A percentile compares a stretch with the other conserved stretches of the same genome.
Evolutionary conservation across 2,888 invertebrate species (phyloP).

Genomic region (Philereme vetulata): DNA sequence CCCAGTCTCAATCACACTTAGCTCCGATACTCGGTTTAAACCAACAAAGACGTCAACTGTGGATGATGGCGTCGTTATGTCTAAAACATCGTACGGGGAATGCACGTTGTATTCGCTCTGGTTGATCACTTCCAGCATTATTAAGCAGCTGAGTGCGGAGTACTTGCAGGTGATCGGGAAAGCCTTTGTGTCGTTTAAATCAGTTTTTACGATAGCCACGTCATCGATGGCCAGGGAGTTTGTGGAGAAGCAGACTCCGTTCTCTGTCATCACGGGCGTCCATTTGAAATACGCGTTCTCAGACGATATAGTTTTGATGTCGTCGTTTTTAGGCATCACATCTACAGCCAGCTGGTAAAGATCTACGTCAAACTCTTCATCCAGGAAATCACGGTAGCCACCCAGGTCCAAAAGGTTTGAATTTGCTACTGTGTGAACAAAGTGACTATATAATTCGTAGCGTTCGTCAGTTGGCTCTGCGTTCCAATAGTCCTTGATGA

Average conservation of each 20-base stretch:
- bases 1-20: conserved; percentile 74
- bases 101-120: conserved; percentile 64
- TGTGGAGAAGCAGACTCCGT: conserved; percentile 86
- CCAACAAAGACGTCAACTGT: conserved; percentile 55
- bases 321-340: conserved; percentile 70
- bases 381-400: conserved; percentile 61
- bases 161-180: conserved; percentile 64
- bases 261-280: conserved; percentile 85
- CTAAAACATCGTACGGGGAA: conserved; percentile 83
- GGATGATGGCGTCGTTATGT: conserved; percentile 61
- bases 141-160: conserved; percentile 58
- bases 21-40: conserved; percentile 64
- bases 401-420: conserved; percentile 65
- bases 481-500: conserved; percentile 62
- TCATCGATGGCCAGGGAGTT: conserved; percentile 84
- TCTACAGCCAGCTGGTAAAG: conserved; percentile 68
- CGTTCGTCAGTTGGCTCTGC: conserved; percentile 48
- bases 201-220: conserved; percentile 58
- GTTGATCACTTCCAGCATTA: conserved; percentile 54
- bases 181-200: conserved; percentile 46
- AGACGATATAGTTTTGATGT: conserved; percentile 75
- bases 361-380: conserved; percentile 58
- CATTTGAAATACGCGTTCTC: conserved; percentile 61
- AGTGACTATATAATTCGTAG: conserved; percentile 65
- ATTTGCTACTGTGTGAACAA: conserved; percentile 66